These are phyloP conservation scores for Mythimna pallens DNA, from an alignment of 2,888 invertebrate species.

Conservation along the genomic window DNA sequence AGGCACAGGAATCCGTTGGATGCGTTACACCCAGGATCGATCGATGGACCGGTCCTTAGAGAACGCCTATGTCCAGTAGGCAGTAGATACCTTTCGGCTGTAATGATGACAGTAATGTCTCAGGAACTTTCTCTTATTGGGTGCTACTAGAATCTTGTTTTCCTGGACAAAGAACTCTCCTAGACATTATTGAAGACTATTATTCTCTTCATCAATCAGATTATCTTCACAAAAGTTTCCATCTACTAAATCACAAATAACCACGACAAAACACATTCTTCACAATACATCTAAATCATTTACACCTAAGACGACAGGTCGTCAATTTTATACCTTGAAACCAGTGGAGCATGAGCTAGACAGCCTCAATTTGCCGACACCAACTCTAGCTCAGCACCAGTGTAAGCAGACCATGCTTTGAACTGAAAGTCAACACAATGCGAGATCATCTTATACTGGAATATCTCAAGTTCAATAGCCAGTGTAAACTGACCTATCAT, in stretches of 20 bases:
- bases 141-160: background rate
- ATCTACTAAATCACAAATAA: background rate
- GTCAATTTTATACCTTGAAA: conserved; percentile 24
- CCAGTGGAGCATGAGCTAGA: conserved; percentile 15
- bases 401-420: too few species aligned
- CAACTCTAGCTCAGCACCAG: background rate
- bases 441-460: background rate
- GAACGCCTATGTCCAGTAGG: background rate
- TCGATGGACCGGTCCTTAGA: too few species aligned
- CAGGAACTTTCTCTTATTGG: background rate
- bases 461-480: background rate
- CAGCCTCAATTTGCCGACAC: conserved; percentile 25
- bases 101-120: background rate
- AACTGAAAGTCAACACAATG: too few species aligned
- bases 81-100: background rate
- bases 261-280: conserved; percentile 1
- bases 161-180: too few species aligned
- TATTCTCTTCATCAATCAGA: background rate
- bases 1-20: too few species aligned
- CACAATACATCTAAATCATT: conserved; percentile 43
- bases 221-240: background rate
- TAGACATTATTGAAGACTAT: background rate
- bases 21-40: too few species aligned
- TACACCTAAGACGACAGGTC: conserved; percentile 28
- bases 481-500: background rate